These are phyloP conservation scores for Philantomba maxwellii DNA, from an alignment of 2,113 vertebrate species.

Conservation along the genomic window DNA sequence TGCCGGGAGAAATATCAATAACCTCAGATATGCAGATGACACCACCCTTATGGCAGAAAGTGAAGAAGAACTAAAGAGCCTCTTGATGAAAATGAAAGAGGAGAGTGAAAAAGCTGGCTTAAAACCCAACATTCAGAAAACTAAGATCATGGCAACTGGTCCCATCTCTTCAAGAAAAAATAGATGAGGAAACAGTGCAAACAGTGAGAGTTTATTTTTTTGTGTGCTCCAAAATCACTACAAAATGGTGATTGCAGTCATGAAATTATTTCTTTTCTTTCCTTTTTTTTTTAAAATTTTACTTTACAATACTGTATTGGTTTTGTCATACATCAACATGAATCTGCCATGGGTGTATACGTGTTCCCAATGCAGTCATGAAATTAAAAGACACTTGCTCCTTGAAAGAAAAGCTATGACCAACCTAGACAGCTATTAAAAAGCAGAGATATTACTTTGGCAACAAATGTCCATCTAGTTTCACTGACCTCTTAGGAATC, in stretches of 20 bases:
- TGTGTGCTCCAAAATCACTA: neutral
- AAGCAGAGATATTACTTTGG: neutral
- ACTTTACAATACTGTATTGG: too few species aligned
- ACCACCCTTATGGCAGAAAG: neutral
- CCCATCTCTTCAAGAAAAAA: neutral
- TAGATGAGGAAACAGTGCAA: neutral
- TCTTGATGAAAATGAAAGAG: neutral
- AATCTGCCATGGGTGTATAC: too few species aligned
- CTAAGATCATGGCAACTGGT: neutral
- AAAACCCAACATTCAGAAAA: neutral
- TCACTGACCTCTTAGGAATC: neutral
- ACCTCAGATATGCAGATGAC: neutral
- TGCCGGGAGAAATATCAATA: fast-evolving
- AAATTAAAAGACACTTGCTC: neutral
- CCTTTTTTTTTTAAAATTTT: too few species aligned
- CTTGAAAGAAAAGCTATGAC: neutral
- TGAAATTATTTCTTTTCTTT: neutral
- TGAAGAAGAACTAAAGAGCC: neutral
- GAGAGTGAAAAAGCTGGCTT: neutral
- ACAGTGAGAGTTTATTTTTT: neutral
- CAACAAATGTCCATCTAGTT: neutral
- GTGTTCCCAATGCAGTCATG: neutral
- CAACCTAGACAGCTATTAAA: neutral
- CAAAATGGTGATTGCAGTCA: neutral
- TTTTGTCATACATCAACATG: too few species aligned